Conservation (phyloP, 1,140 invertebrate species). For the Trichonephila clavata region DNA sequence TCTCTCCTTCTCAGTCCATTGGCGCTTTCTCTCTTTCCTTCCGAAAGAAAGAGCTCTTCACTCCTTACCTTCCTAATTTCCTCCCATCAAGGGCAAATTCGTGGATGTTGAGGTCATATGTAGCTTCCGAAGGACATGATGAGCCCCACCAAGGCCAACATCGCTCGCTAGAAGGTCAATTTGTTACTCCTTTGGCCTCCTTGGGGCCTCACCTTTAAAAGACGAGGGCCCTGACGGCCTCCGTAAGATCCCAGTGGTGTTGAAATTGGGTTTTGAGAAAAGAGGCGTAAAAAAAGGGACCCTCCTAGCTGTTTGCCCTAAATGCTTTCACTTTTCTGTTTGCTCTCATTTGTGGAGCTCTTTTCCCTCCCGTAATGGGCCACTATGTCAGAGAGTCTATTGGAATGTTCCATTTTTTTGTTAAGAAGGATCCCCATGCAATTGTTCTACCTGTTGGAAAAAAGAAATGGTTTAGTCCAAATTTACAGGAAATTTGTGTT, state of each 20-base stretch:
- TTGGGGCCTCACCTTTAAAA: neutral
- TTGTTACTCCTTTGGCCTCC: constrained; percentile 4
- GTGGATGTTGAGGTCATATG: neutral
- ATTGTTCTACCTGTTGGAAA: neutral
- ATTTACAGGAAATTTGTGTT: too few relatives aligned
- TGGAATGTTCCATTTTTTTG: neutral
- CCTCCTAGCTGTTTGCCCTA: neutral
- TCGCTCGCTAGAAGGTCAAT: neutral
- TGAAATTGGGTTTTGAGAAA: neutral
- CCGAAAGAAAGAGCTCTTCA: neutral
- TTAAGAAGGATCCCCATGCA: neutral
- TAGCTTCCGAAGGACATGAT: constrained; percentile 12
- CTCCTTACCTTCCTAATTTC: constrained; percentile 43
- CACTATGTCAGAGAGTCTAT: neutral
- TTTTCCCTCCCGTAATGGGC: neutral
- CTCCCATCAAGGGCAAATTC: constrained; percentile 12
- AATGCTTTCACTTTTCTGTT: constrained; percentile 33
- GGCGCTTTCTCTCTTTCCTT: neutral
- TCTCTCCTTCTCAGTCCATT: neutral
- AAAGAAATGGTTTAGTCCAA: neutral
- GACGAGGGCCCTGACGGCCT: neutral
- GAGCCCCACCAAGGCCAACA: constrained; percentile 38
- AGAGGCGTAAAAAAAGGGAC: constrained; percentile 3
- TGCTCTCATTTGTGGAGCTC: constrained; percentile 3
- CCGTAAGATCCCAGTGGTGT: neutral